Percentiles rank a stretch among this genome's conserved stretches.
phyloP scores from a whole-genome alignment of 2,797 vertebrate species.

The Syndactyla subalaris region DNA sequence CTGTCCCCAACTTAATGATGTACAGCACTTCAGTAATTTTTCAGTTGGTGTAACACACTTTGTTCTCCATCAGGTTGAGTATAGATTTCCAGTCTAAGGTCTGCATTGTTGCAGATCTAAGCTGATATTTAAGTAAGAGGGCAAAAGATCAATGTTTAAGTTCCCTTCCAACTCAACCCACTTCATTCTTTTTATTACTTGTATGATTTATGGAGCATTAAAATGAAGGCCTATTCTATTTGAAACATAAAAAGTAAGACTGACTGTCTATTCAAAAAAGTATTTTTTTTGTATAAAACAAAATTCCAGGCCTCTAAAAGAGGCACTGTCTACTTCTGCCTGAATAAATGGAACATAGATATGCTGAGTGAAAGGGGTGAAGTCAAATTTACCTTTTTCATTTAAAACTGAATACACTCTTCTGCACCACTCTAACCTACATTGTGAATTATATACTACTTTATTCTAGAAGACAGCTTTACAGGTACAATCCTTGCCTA shows the following conservation, averaged over 20 bases:
- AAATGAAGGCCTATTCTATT: neutral
- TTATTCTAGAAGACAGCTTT: neutral
- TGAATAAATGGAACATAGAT: neutral
- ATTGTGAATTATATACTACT: fast-evolving
- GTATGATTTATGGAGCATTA: neutral
- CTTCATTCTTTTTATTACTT: neutral
- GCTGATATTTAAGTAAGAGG: neutral
- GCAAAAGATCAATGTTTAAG: neutral
- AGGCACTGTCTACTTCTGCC: no score
- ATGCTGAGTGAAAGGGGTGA: neutral
- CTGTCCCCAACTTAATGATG: neutral
- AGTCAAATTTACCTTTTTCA: neutral
- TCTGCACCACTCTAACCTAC: neutral
- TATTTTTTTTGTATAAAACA: neutral
- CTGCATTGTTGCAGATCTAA: neutral
- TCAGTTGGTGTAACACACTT: neutral
- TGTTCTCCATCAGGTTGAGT: neutral
- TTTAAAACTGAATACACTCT: fast-evolving
- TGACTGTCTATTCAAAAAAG: neutral
- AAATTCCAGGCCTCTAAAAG: fast-evolving
- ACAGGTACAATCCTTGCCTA: neutral
- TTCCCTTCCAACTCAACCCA: neutral
- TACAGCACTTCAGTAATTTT: neutral
- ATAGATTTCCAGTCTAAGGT: neutral
- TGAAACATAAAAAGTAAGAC: neutral